Percentiles rank a stretch among this genome's conserved stretches.
Evolutionary conservation across 1,140 invertebrate species (phyloP).

Genomic region (Pseudomyrmex sp.): DNA sequence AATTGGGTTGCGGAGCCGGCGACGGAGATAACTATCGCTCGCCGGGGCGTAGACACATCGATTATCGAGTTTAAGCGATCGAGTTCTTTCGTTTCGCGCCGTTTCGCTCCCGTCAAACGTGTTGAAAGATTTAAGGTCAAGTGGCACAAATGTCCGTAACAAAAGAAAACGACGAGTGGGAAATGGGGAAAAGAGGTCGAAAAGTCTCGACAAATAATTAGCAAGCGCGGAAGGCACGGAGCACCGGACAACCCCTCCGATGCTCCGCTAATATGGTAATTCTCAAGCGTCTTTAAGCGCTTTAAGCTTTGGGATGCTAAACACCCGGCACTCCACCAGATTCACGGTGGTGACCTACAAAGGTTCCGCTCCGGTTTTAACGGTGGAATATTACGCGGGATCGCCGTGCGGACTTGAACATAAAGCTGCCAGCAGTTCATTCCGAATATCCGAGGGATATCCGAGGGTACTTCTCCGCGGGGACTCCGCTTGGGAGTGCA

Average conservation of each 20-base stretch:
- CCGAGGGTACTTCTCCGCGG: background rate
- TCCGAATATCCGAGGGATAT: slow-evolving; percentile 25
- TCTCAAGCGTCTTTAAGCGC: slow-evolving; percentile 60
- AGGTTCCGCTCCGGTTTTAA: slow-evolving; percentile 50
- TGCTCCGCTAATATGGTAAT: slow-evolving; percentile 60
- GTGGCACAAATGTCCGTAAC: background rate
- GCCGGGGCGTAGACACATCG: slow-evolving; percentile 26
- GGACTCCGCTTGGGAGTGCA: background rate
- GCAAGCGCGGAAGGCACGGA: background rate
- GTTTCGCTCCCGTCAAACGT: slow-evolving; percentile 1
- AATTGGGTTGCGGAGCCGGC: slow-evolving; percentile 57
- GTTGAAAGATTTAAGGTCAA: slow-evolving; percentile 48
- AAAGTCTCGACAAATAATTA: slow-evolving; percentile 54
- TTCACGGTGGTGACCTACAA: slow-evolving; percentile 60
- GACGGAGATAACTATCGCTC: slow-evolving; percentile 53
- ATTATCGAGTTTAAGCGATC: slow-evolving; percentile 55
- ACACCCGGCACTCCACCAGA: slow-evolving; percentile 16
- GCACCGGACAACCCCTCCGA: background rate
- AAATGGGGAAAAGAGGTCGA: background rate
- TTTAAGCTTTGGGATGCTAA: slow-evolving; percentile 61
- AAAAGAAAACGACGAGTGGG: background rate
- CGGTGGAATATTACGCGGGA: slow-evolving; percentile 48
- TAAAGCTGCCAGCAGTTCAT: slow-evolving; percentile 43
- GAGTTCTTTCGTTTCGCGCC: slow-evolving; percentile 5
- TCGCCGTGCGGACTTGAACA: slow-evolving; percentile 8